Base-by-base conservation (phyloP, 2,888 invertebrate species). In the Hyles lineata region DNA sequence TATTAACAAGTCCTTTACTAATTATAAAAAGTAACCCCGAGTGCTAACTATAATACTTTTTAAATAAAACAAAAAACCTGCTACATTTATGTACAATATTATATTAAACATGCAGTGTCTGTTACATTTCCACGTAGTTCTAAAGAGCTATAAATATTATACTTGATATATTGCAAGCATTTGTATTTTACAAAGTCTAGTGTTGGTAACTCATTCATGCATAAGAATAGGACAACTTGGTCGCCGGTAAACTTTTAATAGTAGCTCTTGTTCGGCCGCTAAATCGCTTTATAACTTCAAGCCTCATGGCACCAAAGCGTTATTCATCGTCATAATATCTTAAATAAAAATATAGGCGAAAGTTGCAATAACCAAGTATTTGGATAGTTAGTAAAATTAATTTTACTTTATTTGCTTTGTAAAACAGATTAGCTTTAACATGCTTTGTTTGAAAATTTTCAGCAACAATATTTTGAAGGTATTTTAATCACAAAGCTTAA, bases 231-330 rank as follows among this genome's bases (percentile, higher is more conserved):
- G 79, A 78, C 79, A 82, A 82, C 80, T 76, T 67, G 67, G 67
- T 50, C 43, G 67, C 17, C 67, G 67, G 67, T 43, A 67, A 88
- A 87, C 84, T 88, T 88, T 87, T 86, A 86, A 88, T 86, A 87
- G 87, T 85, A 80, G 81, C 78, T 75, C 81, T 83, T 80, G 79
- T 80, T 83, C 78, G 79, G 77, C 78, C 75, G 73, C 76, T 77
- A 79, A 81, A 85, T 83, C 82, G 78, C 81, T 84, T 83, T 76
- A 77, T 77, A 82, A 82, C 82, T 84, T 80, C 62, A 73, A 67
- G 50, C 17, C 50, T 50, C 67, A 21, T 67, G 63, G 63, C 63
- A 50, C 21, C 50, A 50, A 50, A 67, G 17, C 62, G 23, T 50
- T 67, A 67, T 67, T 67, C 50, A 50, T 50, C 63, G 11, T 43